Evolutionary conservation across 2,797 vertebrate genomes (phyloP).

Genomic region (Echeneis naucrates): DNA sequence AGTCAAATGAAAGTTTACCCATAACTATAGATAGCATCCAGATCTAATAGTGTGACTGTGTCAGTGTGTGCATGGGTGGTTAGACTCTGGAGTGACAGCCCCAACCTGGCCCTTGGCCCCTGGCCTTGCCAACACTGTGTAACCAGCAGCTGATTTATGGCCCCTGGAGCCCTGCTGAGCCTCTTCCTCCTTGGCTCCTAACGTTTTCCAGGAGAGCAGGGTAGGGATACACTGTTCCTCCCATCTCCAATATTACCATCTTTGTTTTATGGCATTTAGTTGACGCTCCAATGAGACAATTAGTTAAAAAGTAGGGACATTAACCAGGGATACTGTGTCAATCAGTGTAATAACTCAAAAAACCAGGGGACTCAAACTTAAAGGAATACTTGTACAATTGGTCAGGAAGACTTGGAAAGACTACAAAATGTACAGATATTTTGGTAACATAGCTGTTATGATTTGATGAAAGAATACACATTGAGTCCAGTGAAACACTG

Average conservation of each 20-base stretch:
- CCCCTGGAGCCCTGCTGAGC: constrained; percentile 82
- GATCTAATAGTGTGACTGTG: constrained; percentile 26
- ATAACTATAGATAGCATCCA: constrained; percentile 11
- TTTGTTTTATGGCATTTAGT: constrained; percentile 37
- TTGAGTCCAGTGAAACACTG: too few relatives aligned
- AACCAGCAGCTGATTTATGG: constrained; percentile 92
- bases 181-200: constrained; percentile 88
- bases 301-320: constrained; percentile 22
- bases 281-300: constrained; percentile 30
- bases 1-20: not conserved
- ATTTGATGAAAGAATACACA: not conserved
- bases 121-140: constrained; percentile 78
- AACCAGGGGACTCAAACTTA: not conserved
- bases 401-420: not conserved
- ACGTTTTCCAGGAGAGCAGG: constrained; percentile 90
- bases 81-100: constrained; percentile 75
- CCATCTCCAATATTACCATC: constrained; percentile 37
- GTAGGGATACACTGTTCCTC: constrained; percentile 61
- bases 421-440: not conserved
- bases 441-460: not conserved
- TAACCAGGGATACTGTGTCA: constrained; percentile 5
- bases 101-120: constrained; percentile 70
- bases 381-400: not conserved
- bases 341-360: not conserved
- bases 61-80: constrained; percentile 63